These are phyloP conservation scores for Cydia strobilella DNA, from an alignment of 1,140 invertebrate species.

Conservation along the genomic window DNA sequence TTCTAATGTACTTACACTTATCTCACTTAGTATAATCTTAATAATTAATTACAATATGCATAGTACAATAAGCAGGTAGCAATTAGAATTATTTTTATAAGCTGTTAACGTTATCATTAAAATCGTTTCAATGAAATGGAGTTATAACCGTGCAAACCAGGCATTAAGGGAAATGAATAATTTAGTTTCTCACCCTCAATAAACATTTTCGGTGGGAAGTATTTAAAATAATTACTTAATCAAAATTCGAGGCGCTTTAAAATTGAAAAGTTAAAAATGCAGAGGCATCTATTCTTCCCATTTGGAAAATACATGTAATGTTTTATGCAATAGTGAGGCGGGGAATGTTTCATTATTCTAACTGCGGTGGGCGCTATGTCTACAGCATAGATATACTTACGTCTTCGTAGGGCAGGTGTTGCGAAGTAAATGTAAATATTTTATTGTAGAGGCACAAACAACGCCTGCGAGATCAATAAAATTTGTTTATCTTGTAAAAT, in stretches of 20 bases:
- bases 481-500: conserved; percentile 79
- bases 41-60: too few species aligned
- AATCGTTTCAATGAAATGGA: background rate
- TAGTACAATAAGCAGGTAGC: background rate
- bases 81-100: background rate
- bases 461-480: conserved; percentile 79
- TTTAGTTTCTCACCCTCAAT: conserved; percentile 3
- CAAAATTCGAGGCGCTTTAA: conserved; percentile 9
- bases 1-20: too few species aligned
- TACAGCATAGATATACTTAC: background rate
- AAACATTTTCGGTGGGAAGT: conserved; percentile 1
- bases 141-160: background rate
- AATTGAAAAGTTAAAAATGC: conserved; percentile 22
- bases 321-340: conserved; percentile 59
- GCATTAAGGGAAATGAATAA: background rate
- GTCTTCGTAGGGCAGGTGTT: conserved; percentile 65
- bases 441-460: conserved; percentile 75
- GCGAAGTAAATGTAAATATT: conserved; percentile 78
- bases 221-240: conserved; percentile 12
- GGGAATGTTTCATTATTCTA: conserved; percentile 71
- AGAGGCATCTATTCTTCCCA: conserved; percentile 28
- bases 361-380: conserved; percentile 52
- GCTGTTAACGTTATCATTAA: background rate
- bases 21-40: too few species aligned
- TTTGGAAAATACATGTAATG: conserved; percentile 44